These are phyloP conservation scores for Piaya cayana DNA, from an alignment of 2,113 vertebrate species.

Conservation along the genomic window DNA sequence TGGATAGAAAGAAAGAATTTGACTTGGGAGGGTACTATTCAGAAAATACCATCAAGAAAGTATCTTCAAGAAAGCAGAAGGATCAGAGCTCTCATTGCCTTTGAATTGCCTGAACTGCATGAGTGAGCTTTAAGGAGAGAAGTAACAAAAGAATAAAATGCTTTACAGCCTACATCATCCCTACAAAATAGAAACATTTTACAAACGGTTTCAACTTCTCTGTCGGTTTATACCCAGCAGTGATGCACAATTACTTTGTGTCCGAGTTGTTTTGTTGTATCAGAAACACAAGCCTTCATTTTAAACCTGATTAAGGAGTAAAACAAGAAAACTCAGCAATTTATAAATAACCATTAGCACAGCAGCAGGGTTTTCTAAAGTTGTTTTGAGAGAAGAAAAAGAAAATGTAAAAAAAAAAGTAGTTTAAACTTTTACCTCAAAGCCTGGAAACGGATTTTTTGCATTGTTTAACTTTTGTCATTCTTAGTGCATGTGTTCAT, in stretches of 20 bases:
- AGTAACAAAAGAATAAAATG: not conserved
- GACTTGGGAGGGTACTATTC: not conserved
- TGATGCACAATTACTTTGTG: not conserved
- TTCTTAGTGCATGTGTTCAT: conserved; percentile 53
- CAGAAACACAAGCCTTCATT: not conserved
- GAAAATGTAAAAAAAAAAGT: not conserved
- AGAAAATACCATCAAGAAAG: not conserved
- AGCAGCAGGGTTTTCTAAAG: not conserved
- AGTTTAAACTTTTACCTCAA: conserved; percentile 40
- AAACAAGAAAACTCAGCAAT: not conserved
- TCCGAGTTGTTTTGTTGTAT: not conserved
- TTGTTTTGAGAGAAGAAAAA: not conserved
- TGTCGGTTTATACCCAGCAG: not conserved
- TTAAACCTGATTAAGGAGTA: not conserved
- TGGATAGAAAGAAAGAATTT: not conserved
- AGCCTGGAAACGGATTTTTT: conserved; percentile 64
- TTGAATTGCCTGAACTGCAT: not conserved
- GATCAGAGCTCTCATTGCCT: not conserved
- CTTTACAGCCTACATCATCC: not conserved
- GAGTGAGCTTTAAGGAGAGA: not conserved
- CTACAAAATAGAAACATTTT: not conserved
- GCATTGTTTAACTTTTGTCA: conserved; percentile 63
- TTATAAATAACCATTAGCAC: not conserved
- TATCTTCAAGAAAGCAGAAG: not conserved
- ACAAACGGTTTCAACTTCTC: not conserved